Percentiles rank a stretch among this genome's conserved stretches.
phyloP scores from a whole-genome alignment of 2,113 vertebrate genomes.

The Pituophis catenifer region DNA sequence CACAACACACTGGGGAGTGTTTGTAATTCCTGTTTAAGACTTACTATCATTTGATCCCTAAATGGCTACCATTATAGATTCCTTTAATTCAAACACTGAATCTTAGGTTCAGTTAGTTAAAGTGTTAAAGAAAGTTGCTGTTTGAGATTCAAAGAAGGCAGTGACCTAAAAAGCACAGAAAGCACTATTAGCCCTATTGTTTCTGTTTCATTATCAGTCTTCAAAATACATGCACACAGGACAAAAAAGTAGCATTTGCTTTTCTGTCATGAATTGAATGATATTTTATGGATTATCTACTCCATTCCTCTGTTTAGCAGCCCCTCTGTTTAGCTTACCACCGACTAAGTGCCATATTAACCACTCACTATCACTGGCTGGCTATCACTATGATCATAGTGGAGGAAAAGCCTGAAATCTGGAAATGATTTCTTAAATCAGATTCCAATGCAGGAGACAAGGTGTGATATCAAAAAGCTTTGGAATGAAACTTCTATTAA shows the following conservation, averaged over 20 bases:
- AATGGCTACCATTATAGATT: not conserved
- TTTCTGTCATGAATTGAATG: not conserved
- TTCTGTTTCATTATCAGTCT: not conserved
- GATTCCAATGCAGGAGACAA: not conserved
- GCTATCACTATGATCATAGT: not conserved
- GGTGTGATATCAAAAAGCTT: not conserved
- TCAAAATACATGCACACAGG: not conserved
- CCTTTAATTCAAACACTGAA: not conserved
- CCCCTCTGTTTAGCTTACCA: not conserved
- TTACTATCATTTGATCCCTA: not conserved
- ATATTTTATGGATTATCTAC: not conserved
- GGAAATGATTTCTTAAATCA: not conserved
- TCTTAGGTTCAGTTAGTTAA: not conserved
- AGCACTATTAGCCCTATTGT: not conserved
- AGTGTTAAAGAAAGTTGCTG: not conserved
- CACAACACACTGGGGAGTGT: not conserved
- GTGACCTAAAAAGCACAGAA: not conserved
- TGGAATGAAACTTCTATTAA: too few species aligned
- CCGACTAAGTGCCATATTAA: not conserved
- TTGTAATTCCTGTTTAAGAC: not conserved
- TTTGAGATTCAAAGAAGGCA: not conserved
- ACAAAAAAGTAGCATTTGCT: not conserved
- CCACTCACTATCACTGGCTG: not conserved
- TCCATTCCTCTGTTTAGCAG: not conserved
- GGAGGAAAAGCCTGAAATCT: not conserved